A percentile compares a stretch with the other conserved stretches of the same genome.
phyloP scores from a whole-genome alignment of 2,888 invertebrate species.

The Acleris literana region DNA sequence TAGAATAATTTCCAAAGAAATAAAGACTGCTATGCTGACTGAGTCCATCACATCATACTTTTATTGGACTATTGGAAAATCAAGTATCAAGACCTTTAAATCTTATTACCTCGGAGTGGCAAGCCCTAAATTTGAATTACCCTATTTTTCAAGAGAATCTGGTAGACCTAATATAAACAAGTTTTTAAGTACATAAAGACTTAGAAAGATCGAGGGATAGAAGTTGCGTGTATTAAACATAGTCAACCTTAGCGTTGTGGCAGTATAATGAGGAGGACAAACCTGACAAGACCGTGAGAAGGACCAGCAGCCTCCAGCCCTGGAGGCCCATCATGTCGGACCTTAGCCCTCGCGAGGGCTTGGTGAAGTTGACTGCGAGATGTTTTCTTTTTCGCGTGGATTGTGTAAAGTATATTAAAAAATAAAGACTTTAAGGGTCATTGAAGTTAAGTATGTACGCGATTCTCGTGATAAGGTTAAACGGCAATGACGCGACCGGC shows the following conservation, averaged over 20 bases:
- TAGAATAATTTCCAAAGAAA: no score
- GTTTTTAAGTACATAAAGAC: conserved; percentile 25
- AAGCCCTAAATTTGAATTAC: no score
- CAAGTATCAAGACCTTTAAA: no score
- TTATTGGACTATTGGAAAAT: no score
- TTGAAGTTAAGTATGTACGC: conserved; percentile 43
- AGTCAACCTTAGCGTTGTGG: conserved; percentile 45
- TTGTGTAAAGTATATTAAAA: conserved; percentile 2
- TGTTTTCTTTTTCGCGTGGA: conserved; percentile 12
- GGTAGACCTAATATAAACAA: conserved; percentile 33
- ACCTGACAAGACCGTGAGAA: conserved; percentile 57
- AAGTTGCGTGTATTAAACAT: conserved; percentile 45
- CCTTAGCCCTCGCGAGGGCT: conserved; percentile 13
- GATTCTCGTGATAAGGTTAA: conserved; percentile 47
- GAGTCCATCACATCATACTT: no score
- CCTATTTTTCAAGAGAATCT: no score
- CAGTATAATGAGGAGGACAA: conserved; percentile 55
- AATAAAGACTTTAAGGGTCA: conserved; percentile 27
- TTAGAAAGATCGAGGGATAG: conserved; percentile 38
- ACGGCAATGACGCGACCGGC: conserved; percentile 57
- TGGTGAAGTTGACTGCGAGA: conserved; percentile 41
- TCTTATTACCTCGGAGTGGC: no score
- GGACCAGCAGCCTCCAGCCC: conserved; percentile 52
- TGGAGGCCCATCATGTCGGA: conserved; percentile 59
- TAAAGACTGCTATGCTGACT: no score